Percentiles rank a stretch among this genome's conserved stretches.
Conservation (phyloP, 2,888 invertebrate species). For the Athalia circularis region DNA sequence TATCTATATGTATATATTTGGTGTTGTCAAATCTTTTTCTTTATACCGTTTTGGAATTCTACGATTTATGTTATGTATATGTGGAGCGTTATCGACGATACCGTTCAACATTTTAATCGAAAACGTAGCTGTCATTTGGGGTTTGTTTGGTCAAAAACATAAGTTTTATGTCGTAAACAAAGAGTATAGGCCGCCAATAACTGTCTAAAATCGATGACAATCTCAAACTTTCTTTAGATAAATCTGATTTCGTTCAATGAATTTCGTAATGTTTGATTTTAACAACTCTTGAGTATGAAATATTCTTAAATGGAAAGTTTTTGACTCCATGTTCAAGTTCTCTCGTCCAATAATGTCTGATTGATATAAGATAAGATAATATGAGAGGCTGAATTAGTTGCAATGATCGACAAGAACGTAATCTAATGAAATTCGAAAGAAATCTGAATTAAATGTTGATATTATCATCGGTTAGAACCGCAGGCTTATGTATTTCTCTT, state of each 20-base stretch:
- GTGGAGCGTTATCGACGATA: constrained; percentile 92
- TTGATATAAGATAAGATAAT: too few relatives aligned
- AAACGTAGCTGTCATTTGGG: constrained; percentile 96
- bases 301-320: constrained; percentile 2
- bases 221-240: neutral
- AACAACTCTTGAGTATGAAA: neutral
- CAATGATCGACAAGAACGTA: too few relatives aligned
- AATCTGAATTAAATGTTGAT: too few relatives aligned
- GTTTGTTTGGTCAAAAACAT: constrained; percentile 94
- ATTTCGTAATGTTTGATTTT: too few relatives aligned
- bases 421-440: too few relatives aligned
- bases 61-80: constrained; percentile 86
- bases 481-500: too few relatives aligned
- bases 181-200: constrained; percentile 83
- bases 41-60: constrained; percentile 89
- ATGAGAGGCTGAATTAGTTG: too few relatives aligned
- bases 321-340: neutral
- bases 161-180: constrained; percentile 98
- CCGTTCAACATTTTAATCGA: constrained; percentile 96
- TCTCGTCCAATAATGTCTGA: too few relatives aligned
- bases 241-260: neutral
- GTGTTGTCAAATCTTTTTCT: constrained; percentile 97
- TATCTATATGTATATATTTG: constrained; percentile 98
- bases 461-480: too few relatives aligned
- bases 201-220: constrained; percentile 24